These are phyloP conservation scores for Pelodiscus sinensis DNA, from an alignment of 2,113 vertebrate genomes.

Conservation along the genomic window DNA sequence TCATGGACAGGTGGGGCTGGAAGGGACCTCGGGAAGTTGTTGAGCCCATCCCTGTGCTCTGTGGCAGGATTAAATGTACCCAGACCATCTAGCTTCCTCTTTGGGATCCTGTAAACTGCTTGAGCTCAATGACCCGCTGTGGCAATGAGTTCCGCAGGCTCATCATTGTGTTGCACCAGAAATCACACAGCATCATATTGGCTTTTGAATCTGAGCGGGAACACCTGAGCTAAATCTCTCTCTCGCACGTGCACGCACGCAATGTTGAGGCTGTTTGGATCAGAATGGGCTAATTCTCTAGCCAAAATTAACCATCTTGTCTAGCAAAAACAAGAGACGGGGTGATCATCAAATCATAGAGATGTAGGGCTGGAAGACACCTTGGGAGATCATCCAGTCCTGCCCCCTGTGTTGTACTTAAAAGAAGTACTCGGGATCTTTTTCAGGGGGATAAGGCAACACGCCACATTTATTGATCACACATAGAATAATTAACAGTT, in stretches of 20 bases:
- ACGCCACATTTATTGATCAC: too few species aligned
- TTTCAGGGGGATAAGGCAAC: too few species aligned
- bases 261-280: neutral
- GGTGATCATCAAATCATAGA: neutral
- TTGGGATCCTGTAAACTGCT: neutral
- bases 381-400: neutral
- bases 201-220: neutral
- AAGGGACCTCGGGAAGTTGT: neutral
- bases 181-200: accelerated
- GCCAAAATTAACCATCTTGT: neutral
- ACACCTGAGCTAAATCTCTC: neutral
- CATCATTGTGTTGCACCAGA: accelerated
- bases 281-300: neutral
- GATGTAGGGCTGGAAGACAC: neutral
- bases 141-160: neutral
- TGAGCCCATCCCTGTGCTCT: neutral
- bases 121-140: neutral
- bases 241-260: too few species aligned
- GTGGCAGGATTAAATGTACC: neutral
- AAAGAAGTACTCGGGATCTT: too few species aligned
- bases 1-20: neutral
- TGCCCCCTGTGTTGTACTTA: too few species aligned
- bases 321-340: neutral
- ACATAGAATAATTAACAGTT: too few species aligned
- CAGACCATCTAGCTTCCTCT: neutral